A percentile compares a stretch with the other conserved stretches of the same genome.
Evolutionary conservation across 2,113 vertebrate genomes (phyloP).

Genomic region (Cottus gobio): DNA sequence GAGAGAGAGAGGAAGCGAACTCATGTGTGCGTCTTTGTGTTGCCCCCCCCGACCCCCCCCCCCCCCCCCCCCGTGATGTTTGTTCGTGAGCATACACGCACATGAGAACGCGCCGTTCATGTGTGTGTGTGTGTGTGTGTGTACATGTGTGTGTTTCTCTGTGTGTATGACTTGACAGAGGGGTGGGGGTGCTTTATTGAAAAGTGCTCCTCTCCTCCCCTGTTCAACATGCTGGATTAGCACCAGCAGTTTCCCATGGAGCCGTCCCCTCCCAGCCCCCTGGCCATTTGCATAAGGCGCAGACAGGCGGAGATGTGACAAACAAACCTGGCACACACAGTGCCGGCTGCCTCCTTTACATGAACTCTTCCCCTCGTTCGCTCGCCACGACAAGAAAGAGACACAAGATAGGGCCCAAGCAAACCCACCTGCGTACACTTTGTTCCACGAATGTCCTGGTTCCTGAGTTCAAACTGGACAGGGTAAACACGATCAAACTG

Average conservation of each 20-base stretch:
- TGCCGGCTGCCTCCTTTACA: conserved; percentile 74
- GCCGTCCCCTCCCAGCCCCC: conserved; percentile 64
- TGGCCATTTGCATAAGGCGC: conserved; percentile 84
- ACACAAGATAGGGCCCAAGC: conserved; percentile 17
- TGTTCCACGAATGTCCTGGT: conserved; percentile 30
- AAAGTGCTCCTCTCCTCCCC: conserved; percentile 82
- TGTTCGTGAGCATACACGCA: conserved; percentile 47
- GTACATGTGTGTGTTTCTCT: conserved; percentile 43
- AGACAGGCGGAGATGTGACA: conserved; percentile 83
- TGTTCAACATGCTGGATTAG: conserved; percentile 86
- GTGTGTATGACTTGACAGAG: conserved; percentile 72
- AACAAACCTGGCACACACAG: conserved; percentile 84
- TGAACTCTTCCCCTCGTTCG: conserved; percentile 58
- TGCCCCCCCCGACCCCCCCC: conserved; percentile 1
- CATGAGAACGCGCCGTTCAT: conserved; percentile 61
- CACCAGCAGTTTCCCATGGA: conserved; percentile 87
- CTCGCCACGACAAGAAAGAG: conserved; percentile 43
- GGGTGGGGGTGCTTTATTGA: conserved; percentile 77
- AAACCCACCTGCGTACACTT: conserved; percentile 57
- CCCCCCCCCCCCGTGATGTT: conserved; percentile 39
- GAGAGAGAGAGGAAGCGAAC: background rate
- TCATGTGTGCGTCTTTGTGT: conserved; percentile 57
- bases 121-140: conserved; percentile 41
- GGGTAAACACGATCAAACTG: conserved; percentile 45
- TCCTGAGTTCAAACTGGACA: conserved; percentile 33